Base-by-base conservation (phyloP, 2,113 vertebrate genomes). In the Poeciliopsis turrubarensis region DNA sequence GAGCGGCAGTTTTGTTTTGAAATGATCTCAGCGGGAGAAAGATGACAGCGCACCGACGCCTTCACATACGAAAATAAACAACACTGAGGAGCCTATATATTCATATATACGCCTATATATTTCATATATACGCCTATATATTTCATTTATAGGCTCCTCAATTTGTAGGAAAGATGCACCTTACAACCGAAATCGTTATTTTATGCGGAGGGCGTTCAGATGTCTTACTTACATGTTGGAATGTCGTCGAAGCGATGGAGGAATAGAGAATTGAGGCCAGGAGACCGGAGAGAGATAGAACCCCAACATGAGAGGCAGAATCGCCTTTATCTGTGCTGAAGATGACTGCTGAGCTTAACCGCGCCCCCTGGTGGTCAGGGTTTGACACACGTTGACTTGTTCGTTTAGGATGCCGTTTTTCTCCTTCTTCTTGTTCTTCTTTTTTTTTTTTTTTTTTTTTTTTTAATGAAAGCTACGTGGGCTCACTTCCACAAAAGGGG, bases 341-440 rank as follows among this genome's bases (percentile, higher is more conserved):
- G 41, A 17, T 27, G 60, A 19, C 13, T 31, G 31, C 30, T 12
- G 27, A 4, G 57, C n/a, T 11, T 6, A 10, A 62, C 44, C 29
- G 84, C 70, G 77, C n/a, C 77, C 73, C 30, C 77, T 80, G 22
- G 68, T 47, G 80, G 80, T 22, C 27, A 32, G 4, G 19, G 1
- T 51, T 68, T 68, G 22, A 25, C 8, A 5, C 5, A 9, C 2
- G 15, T 34, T 44, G 4, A 44, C 13, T 34, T 1, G 37, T 10
- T 39, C 9, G 10, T 12, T 39, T 39, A 3, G 37, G 11, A 39
- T 39, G 37, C 37, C 11, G 37, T 39, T 39, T 39, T 39, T 39
- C 34, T 7, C 29, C 29, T 29, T 3, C 29, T 29, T 3, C 29
- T 29, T 2, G 2, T 29, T 29, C 29, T 29, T 29, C 29, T 29